A percentile compares a stretch with the other conserved stretches of the same genome.
Evolutionary conservation across 2,888 invertebrate species (phyloP).

Genomic region (Papilio elwesi): DNA sequence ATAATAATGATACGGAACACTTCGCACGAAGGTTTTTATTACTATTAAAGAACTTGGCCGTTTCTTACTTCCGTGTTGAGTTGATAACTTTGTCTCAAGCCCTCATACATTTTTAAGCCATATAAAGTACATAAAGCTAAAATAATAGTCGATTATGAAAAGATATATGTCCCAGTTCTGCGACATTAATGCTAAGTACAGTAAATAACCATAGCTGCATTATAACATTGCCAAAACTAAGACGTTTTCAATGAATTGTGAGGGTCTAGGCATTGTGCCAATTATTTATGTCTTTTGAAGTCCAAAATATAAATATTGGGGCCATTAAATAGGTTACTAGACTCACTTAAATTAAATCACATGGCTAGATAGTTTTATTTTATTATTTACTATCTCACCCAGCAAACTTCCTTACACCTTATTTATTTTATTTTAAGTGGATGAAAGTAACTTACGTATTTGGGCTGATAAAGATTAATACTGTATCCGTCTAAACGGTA

Average conservation of each 20-base stretch:
- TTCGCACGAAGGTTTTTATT: too few relatives aligned
- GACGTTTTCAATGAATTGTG: slow-evolving; percentile 8
- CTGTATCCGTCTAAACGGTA: too few relatives aligned
- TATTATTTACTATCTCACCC: neutral
- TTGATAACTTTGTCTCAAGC: too few relatives aligned
- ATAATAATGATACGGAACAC: too few relatives aligned
- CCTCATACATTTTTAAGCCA: too few relatives aligned
- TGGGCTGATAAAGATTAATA: too few relatives aligned
- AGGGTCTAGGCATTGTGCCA: slow-evolving; percentile 6
- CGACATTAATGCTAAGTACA: neutral
- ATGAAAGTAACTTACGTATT: too few relatives aligned
- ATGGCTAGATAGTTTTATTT: neutral
- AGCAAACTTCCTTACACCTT: too few relatives aligned
- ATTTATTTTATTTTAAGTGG: too few relatives aligned
- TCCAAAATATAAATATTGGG: slow-evolving; percentile 15
- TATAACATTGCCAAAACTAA: slow-evolving; percentile 1
- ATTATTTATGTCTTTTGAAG: slow-evolving; percentile 16
- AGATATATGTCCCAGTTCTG: neutral
- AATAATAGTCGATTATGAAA: neutral
- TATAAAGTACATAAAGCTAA: too few relatives aligned
- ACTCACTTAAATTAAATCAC: neutral
- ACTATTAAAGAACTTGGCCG: too few relatives aligned
- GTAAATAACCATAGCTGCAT: neutral
- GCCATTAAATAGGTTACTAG: slow-evolving; percentile 15
- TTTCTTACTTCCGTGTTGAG: too few relatives aligned